Conservation (phyloP, 1,140 invertebrate species). For the Globodera rostochiensis region DNA sequence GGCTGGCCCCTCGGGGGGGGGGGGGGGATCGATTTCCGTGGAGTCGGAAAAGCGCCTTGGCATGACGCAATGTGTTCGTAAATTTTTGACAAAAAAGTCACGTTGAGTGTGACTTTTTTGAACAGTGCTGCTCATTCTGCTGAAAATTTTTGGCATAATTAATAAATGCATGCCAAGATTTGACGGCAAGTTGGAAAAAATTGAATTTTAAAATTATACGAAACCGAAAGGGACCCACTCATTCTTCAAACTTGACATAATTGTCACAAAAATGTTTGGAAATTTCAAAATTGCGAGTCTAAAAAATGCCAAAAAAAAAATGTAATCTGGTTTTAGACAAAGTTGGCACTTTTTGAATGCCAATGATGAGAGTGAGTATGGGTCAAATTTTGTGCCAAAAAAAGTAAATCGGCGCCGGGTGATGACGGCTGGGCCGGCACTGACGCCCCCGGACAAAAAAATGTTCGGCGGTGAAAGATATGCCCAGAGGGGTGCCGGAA, state of each 20-base stretch:
- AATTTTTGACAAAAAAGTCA: slow-evolving; percentile 3
- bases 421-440: neutral
- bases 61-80: neutral
- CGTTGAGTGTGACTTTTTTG: neutral
- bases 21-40: slow-evolving; percentile 5
- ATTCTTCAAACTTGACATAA: too few species aligned
- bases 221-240: too few species aligned
- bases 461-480: slow-evolving; percentile 6
- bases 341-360: too few species aligned
- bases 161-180: too few species aligned
- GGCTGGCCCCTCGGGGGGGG: neutral
- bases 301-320: too few species aligned
- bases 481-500: neutral
- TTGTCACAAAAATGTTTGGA: too few species aligned
- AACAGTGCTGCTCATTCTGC: neutral
- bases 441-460: neutral
- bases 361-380: neutral
- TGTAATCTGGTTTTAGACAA: too few species aligned
- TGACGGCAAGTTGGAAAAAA: too few species aligned
- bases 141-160: neutral
- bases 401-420: neutral
- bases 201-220: too few species aligned
- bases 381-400: too few species aligned
- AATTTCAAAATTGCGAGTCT: too few species aligned
- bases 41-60: neutral